Evolutionary conservation across 2,113 vertebrate genomes (phyloP).

Genomic region (Corydoras maculifer): DNA sequence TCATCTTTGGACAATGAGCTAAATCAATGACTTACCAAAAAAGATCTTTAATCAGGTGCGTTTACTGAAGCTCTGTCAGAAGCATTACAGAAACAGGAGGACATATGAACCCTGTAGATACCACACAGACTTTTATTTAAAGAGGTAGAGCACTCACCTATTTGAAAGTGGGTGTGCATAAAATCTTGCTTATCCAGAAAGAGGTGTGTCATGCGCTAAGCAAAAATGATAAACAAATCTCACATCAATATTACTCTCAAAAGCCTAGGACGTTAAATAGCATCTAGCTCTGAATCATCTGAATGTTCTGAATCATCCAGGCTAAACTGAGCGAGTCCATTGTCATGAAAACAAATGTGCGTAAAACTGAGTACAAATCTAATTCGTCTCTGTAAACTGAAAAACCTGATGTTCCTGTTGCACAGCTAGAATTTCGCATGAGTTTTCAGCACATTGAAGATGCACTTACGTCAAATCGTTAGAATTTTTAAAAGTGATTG

Average conservation of each 20-base stretch:
- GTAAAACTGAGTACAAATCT: neutral
- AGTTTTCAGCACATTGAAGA: neutral
- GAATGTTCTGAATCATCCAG: no score
- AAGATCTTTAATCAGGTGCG: neutral
- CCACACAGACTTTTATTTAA: neutral
- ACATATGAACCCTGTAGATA: neutral
- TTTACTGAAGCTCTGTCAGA: neutral
- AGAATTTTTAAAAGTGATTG: neutral
- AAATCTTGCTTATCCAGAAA: neutral
- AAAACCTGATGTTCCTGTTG: conserved; percentile 31
- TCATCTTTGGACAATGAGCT: neutral
- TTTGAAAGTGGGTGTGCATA: neutral
- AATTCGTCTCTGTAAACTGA: neutral
- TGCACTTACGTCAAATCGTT: neutral
- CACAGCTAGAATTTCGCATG: conserved; percentile 2
- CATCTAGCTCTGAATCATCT: no score
- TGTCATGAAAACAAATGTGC: no score
- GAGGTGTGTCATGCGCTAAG: neutral
- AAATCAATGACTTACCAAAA: neutral
- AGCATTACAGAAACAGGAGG: neutral
- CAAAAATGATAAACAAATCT: neutral
- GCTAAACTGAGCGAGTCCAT: no score
- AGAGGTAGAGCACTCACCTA: neutral
- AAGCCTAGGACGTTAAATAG: neutral
- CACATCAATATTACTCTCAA: neutral